Base-by-base conservation (phyloP, 2,113 vertebrate species). In the Syngnathus scovelli region DNA sequence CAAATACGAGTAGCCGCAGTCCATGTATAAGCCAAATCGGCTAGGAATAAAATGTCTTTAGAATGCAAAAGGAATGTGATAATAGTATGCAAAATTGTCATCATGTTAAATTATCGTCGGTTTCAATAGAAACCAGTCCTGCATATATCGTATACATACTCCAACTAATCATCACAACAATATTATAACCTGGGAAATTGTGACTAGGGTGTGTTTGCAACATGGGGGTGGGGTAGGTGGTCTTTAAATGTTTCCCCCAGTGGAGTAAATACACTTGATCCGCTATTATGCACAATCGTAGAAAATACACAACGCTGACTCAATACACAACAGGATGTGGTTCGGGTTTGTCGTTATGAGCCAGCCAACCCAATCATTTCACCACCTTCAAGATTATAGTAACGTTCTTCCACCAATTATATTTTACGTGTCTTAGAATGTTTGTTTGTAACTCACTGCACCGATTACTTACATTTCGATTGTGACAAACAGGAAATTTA, bases 251-350 rank as follows among this genome's bases (percentile, higher is more conserved):
- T 54, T 54, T 54, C 21, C 52, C n/a, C 18, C 8, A 1, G 44
- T 48, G 15, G 6, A 48, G 21, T 54, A 70, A 67, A 59, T 12
- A 51, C 46, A 69, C 71, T 79, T 46, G 44, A 48, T 48, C 11
- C 46, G 60, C 64, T 75, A 65, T 69, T 18, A 48, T 48, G 73
- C 54, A 43, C 52, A 52, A n/a, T 3, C 48, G 19, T 2, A n/a
- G 19, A 7, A 9, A 52, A 52, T 21, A 52, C 19, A 54, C 67
- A 62, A 72, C 44, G 65, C 49, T 85, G 81, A 88, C 66, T 84
- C 74, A 82, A 70, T 86, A 71, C 89, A 88, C 43, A 89, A 92
- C 91, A 89, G 90, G 91, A 92, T 91, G 89, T 88, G 89, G 86
- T 83, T 1, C 74, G 66, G 70, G 81, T 77, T 82, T 73, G 79